Percentiles rank a stretch among this genome's conserved stretches.
Conservation (phyloP, 2,888 invertebrate species). For the Sarcophaga carnaria region DNA sequence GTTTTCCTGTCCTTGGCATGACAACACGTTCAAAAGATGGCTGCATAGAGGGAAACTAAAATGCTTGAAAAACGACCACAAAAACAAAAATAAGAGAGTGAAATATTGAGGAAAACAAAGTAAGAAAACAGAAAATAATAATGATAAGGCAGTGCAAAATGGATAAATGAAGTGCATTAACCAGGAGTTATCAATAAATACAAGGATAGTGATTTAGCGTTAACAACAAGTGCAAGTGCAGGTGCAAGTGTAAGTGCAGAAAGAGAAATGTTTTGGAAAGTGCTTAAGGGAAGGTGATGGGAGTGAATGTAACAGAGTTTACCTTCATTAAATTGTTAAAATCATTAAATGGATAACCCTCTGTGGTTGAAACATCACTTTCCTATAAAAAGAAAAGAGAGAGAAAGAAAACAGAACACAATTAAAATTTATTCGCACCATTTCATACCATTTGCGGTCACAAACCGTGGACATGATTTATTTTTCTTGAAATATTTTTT, state of each 20-base stretch:
- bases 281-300: not conserved
- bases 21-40: constrained; percentile 20
- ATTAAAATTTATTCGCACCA: not conserved
- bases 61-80: not conserved
- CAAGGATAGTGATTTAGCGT: too few species aligned
- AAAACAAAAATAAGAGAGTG: not conserved
- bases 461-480: too few species aligned
- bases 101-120: not conserved
- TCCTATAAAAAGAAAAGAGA: constrained; percentile 80
- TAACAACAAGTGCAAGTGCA: constrained; percentile 7
- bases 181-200: not conserved
- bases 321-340: constrained; percentile 86
- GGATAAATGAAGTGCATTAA: constrained; percentile 25
- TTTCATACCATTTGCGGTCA: not conserved
- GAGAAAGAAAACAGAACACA: constrained; percentile 10
- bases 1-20: not conserved
- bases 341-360: constrained; percentile 85
- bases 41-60: not conserved
- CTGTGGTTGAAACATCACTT: constrained; percentile 86
- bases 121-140: not conserved
- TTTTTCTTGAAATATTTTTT: not conserved
- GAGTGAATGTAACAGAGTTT: constrained; percentile 70
- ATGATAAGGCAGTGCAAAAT: constrained; percentile 7
- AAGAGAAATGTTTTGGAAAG: not conserved
- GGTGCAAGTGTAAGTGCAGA: not conserved